These are phyloP conservation scores for Micoletzkya japonica DNA, from an alignment of 2,888 invertebrate genomes.

Conservation along the genomic window DNA sequence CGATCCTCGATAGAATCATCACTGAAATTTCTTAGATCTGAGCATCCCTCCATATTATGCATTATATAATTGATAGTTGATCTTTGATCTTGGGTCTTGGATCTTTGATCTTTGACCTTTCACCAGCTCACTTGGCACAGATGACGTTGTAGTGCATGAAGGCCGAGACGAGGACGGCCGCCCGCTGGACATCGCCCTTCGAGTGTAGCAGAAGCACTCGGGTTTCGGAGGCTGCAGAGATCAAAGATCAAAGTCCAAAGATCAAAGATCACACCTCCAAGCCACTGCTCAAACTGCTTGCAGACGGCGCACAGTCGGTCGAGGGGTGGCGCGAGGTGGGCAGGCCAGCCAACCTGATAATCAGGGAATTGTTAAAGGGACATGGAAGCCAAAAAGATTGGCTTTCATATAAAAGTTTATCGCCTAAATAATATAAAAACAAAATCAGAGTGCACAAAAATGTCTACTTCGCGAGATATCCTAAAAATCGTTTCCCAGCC, in stretches of 20 bases:
- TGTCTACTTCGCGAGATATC: too few relatives aligned
- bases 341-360: constrained; percentile 22
- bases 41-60: too few relatives aligned
- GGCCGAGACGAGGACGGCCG: constrained; percentile 85
- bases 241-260: too few relatives aligned
- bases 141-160: constrained; percentile 93
- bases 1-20: constrained; percentile 79
- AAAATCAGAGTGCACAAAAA: too few relatives aligned
- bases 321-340: constrained; percentile 78
- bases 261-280: constrained; percentile 71
- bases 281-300: constrained; percentile 90
- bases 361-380: not conserved
- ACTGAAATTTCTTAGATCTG: constrained; percentile 60
- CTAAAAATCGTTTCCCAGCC: too few relatives aligned
- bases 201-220: constrained; percentile 66
- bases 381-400: not conserved
- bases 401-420: not conserved
- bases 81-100: too few relatives aligned
- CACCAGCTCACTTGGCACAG: constrained; percentile 72
- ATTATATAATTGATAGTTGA: not conserved
- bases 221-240: not conserved
- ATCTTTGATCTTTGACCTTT: too few relatives aligned
- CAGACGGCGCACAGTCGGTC: constrained; percentile 87
- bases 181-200: constrained; percentile 78
- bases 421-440: not conserved